These are phyloP conservation scores for Colistium nudipinnis DNA, from an alignment of 2,113 vertebrate genomes.

Conservation along the genomic window DNA sequence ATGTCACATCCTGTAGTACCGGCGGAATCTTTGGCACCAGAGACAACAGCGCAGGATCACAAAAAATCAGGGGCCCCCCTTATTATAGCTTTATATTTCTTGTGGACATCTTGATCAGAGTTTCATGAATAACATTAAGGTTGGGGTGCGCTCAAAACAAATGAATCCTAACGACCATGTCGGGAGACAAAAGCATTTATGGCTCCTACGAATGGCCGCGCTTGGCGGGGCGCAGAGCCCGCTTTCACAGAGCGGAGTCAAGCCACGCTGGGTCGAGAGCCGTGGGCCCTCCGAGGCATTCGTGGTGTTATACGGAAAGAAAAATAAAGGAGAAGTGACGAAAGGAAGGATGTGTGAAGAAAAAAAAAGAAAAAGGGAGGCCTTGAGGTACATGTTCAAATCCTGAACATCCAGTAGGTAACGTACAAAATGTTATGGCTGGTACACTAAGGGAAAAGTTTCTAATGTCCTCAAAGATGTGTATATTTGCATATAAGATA, in stretches of 20 bases:
- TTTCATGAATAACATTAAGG: neutral
- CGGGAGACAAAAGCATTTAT: neutral
- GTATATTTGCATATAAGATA: no score
- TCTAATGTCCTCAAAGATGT: no score
- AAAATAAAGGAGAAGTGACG: neutral
- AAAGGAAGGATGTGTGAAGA: neutral
- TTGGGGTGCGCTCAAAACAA: neutral
- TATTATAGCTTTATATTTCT: neutral
- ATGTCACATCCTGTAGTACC: neutral
- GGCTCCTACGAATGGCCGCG: no score
- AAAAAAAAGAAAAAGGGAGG: neutral
- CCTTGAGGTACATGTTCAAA: neutral
- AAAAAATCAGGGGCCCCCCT: neutral
- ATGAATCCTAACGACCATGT: neutral
- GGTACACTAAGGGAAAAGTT: no score
- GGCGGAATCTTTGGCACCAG: neutral
- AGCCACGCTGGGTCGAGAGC: no score
- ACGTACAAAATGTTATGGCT: no score
- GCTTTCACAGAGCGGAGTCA: no score
- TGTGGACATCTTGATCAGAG: neutral
- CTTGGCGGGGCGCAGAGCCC: no score
- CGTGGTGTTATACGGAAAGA: neutral
- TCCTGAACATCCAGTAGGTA: no score
- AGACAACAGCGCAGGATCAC: neutral
- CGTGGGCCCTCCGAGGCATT: neutral